These are phyloP conservation scores for Tetranychus truncatus DNA, from an alignment of 2,888 invertebrate genomes.

Conservation along the genomic window DNA sequence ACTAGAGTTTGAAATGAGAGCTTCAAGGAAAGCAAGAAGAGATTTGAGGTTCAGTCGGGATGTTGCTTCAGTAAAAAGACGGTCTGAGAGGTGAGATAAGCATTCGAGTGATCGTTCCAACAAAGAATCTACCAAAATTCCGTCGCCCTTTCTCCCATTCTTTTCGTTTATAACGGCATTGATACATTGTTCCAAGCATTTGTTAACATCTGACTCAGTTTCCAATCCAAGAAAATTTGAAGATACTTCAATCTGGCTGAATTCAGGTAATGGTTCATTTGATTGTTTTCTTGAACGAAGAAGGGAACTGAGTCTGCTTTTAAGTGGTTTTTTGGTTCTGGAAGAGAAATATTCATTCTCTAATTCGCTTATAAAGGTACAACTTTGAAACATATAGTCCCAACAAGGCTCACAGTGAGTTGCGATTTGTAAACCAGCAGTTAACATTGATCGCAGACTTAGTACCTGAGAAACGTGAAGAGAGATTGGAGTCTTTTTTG, in stretches of 20 bases:
- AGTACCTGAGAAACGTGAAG: constrained; percentile 72
- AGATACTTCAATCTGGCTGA: not conserved
- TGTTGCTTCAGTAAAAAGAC: constrained; percentile 62
- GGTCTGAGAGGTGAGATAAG: constrained; percentile 69
- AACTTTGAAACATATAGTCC: constrained; percentile 85
- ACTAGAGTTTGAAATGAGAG: constrained; percentile 68
- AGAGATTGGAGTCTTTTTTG: constrained; percentile 31
- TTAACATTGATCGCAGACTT: constrained; percentile 74
- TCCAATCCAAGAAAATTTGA: not conserved
- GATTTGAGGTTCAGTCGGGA: constrained; percentile 57
- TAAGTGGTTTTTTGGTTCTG: constrained; percentile 44
- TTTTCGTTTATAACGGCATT: not conserved
- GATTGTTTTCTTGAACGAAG: constrained; percentile 16
- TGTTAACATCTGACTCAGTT: not conserved
- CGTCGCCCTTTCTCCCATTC: constrained; percentile 34
- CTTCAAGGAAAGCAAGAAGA: constrained; percentile 57
- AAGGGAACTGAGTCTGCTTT: not conserved
- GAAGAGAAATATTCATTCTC: constrained; percentile 60
- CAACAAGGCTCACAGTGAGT: constrained; percentile 83
- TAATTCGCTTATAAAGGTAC: constrained; percentile 71
- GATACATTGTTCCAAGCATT: not conserved
- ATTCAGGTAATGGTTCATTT: not conserved
- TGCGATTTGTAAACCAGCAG: constrained; percentile 68
- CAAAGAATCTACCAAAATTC: constrained; percentile 43
- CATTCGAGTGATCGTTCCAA: constrained; percentile 76